A percentile compares a stretch with the other conserved stretches of the same genome.
phyloP scores from a whole-genome alignment of 1,140 invertebrate species.

The Musca domestica region DNA sequence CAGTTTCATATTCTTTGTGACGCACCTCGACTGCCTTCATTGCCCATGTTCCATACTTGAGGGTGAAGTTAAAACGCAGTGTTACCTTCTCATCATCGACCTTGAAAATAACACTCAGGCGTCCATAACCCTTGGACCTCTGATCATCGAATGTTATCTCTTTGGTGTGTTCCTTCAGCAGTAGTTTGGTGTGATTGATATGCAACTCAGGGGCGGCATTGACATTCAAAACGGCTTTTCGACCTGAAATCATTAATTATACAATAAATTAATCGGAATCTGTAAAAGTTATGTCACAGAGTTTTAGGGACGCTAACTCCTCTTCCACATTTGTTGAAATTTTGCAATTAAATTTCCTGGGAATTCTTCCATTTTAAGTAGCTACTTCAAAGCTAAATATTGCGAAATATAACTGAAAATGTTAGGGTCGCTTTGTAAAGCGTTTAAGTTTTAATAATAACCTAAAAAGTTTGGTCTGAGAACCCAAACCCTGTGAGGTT shows the following conservation, averaged over 20 bases:
- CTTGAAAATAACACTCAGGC: constrained; percentile 46
- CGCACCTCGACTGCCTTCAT: constrained; percentile 58
- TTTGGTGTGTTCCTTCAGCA: constrained; percentile 42
- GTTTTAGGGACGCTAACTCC: no score
- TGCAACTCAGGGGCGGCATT: constrained; percentile 41
- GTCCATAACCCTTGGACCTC: constrained; percentile 37
- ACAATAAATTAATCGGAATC: no score
- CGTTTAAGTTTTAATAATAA: no score
- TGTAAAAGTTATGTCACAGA: no score
- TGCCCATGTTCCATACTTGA: constrained; percentile 56
- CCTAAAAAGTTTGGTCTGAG: no score
- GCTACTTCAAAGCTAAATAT: no score
- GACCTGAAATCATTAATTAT: constrained; percentile 28
- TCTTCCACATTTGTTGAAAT: no score
- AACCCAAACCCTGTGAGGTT: no score
- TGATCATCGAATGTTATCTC: constrained; percentile 49
- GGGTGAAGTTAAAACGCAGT: constrained; percentile 44
- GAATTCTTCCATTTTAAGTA: no score
- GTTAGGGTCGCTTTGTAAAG: no score
- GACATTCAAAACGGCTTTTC: constrained; percentile 46
- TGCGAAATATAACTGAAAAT: no score
- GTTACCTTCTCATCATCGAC: constrained; percentile 40
- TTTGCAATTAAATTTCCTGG: no score
- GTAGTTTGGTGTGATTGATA: constrained; percentile 31
- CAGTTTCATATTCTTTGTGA: constrained; percentile 38